Percentiles rank a stretch among this genome's conserved stretches.
Evolutionary conservation across 2,113 vertebrate species (phyloP).

Genomic region (Cynoglossus semilaevis): DNA sequence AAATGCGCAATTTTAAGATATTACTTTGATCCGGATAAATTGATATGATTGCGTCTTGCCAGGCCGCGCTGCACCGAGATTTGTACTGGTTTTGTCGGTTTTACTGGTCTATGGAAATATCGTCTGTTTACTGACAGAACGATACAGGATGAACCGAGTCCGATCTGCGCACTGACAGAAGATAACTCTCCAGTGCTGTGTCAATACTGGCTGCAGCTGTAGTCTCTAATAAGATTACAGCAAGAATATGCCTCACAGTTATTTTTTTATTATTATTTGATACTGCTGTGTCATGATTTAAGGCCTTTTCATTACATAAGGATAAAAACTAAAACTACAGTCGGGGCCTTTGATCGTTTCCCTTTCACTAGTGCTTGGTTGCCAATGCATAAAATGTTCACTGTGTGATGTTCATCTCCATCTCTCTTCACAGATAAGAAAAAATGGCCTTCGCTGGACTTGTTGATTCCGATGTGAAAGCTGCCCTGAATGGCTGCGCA

Average conservation of each 20-base stretch:
- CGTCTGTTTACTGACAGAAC: slow-evolving; percentile 20
- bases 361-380: neutral
- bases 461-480: slow-evolving; percentile 74
- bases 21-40: slow-evolving; percentile 28
- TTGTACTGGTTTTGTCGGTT: no score
- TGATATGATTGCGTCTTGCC: slow-evolving; percentile 11
- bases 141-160: slow-evolving; percentile 22
- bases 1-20: slow-evolving; percentile 7
- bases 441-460: slow-evolving; percentile 78
- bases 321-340: neutral
- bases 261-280: neutral
- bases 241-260: neutral
- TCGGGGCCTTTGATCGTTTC: no score
- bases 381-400: neutral
- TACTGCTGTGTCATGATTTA: neutral
- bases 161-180: slow-evolving; percentile 9
- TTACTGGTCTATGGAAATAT: slow-evolving; percentile 33
- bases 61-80: slow-evolving; percentile 2
- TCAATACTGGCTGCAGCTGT: neutral
- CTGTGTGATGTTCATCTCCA: neutral
- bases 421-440: slow-evolving; percentile 45
- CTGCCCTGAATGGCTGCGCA: slow-evolving; percentile 75
- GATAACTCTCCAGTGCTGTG: neutral
- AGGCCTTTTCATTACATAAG: neutral
- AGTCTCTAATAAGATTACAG: neutral